Evolutionary conservation across 2,888 invertebrate species (phyloP), one percentile per base, ranked within the genome.

Genomic region (Tipula vernalis): DNA sequence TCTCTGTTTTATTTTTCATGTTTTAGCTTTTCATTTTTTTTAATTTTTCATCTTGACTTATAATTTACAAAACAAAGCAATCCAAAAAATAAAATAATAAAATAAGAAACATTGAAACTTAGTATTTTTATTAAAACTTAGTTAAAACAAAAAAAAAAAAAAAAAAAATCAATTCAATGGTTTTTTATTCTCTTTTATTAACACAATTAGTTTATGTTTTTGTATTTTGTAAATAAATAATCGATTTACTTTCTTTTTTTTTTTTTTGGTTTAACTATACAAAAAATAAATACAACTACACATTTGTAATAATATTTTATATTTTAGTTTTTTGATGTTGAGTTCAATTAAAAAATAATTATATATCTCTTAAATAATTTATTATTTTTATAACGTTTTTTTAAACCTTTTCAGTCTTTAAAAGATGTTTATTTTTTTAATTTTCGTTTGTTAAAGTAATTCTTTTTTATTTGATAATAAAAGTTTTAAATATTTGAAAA

Each of bases 1-100:
- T 36, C 41, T 57, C 83, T 83, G 36, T 83, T 83, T 57, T 36
- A 36, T 83, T 83, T 83, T 83, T 36, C 36, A 83, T 36, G 83
- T 83, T 83, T 83, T 83, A 36, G 36, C 13, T 83, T 36, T 83
- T 15, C 51, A 57, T 57, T 85, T 85, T 85, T 85, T 41, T 85
- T 84, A 84, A 84, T n/a, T 84, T 84, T 39, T 84, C 84, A 83
- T 83, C 36, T 15, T 85, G 41, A 42, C 85, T 85, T 85, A 85
- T 83, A 85, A 85, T 39, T 85, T 85, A 85, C 85, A 85, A 85
- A 57, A 83, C 41, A 85, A 85, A 85, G 85, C 41, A 85, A 85
- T 85, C 41, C 12, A 85, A 85, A 85, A 51, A n/a, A 51, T 51
- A 51, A 51, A 51, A 57, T 57, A 5, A 57, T 57, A 57, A 15